Base-by-base conservation (phyloP, 2,888 invertebrate genomes). In the Sphinx pinastri region DNA sequence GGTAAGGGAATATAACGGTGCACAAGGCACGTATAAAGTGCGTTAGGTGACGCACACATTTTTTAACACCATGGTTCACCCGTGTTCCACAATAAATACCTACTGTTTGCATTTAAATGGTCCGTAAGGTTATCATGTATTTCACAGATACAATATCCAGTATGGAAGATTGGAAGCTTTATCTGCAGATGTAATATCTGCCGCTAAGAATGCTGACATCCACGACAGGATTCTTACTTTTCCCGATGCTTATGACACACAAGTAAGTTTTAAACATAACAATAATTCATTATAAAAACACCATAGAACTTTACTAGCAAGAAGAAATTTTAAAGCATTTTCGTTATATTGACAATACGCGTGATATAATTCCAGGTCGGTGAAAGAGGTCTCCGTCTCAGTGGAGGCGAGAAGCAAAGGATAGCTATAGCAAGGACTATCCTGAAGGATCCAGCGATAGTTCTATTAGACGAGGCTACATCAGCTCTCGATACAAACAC, bases 371-470 rank as follows among this genome's bases (percentile, higher is more conserved):
- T 70, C 2, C 73, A 97, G 96, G 98, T 99, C 25, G 99, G 99
- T 8, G 99, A 99, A 90, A 95, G 99, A 84, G 99, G 99, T 7
- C 91, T 99, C 71, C 96, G 99, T 74, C 93, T 99, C 72, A 99
- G 99, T 85, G 99, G 99, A 2, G 99, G 99, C 2, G 99, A 99
- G 87, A 99, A 99, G 84, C 99, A 99, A 88, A 95, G 99, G 76
- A 98, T 99, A 71, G 99, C 99, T 0, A 99, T 99, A 75, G 99
- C 99, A 0, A 94, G 99, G 74, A 99, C 99, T 0, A 95, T 99
- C 38, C 94, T 99, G 38, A 99, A 99, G 88, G 95, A 98, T 4
- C 99, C 99, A 0, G 95, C 96, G 54, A 97, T 99, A 73, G 97
- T 99, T 12, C 93, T 99, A 5, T 91, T 99, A 11, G 99, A 99